phyloP scores from a whole-genome alignment of 2,797 vertebrate genomes.

The Chrosomus eos region DNA sequence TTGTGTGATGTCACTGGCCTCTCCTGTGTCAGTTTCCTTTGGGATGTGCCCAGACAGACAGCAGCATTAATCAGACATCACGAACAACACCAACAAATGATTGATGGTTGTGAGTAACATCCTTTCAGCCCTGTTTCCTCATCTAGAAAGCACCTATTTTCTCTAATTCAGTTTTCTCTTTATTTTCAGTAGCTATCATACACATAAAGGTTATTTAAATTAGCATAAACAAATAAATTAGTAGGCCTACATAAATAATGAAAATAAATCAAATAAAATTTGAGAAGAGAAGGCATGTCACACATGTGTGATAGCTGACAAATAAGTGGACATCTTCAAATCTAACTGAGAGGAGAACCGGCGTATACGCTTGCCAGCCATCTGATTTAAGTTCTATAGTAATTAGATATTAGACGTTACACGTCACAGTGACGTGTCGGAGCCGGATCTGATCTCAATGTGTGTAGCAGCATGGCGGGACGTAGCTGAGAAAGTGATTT shows the following conservation, averaged over 20 bases:
- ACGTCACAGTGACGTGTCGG: no score
- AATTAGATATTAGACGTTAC: no score
- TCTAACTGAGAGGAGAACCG: no score
- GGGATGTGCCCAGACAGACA: constrained; percentile 49
- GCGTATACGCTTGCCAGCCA: no score
- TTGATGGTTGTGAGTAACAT: constrained; percentile 40
- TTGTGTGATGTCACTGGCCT: constrained; percentile 26
- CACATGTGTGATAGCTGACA: no score
- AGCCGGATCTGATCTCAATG: no score
- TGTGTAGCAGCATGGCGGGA: no score
- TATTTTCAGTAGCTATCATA: background rate
- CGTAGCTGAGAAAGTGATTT: no score
- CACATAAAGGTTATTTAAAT: background rate
- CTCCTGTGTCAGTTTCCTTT: constrained; percentile 24
- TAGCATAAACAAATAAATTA: background rate
- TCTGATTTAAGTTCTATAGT: no score
- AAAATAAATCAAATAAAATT: background rate
- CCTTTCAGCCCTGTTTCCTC: constrained; percentile 39
- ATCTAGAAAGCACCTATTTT: constrained; percentile 39
- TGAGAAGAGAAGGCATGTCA: no score
- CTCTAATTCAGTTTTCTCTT: background rate
- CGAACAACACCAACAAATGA: background rate
- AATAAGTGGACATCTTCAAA: no score
- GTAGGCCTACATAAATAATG: background rate
- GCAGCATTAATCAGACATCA: constrained; percentile 15